Base-by-base conservation (phyloP, 1,140 invertebrate genomes). In the Saccostrea glomerata region DNA sequence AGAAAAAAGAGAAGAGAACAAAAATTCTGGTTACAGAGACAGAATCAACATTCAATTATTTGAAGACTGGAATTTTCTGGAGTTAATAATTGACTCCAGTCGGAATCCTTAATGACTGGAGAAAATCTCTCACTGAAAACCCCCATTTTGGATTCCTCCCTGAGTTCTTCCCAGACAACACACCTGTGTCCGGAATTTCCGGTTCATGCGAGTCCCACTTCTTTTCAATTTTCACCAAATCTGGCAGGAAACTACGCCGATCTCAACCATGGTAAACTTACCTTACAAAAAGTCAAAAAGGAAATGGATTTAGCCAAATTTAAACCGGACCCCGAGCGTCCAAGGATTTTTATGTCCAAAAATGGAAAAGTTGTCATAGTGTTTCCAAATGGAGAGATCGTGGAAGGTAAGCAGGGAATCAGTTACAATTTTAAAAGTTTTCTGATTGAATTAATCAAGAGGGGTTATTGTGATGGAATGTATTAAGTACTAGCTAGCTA, bases 291-390 rank as follows among this genome's bases (percentile, higher is more conserved):
- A 56, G 84, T 85, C 56, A 85, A 85, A 36, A 56, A 85, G 17
- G 84, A 85, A 77, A 90, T 90, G 89, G 89, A 90, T 86, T 83
- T 88, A 82, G 58, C 89, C 30, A 90, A 90, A 86, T 82, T 90
- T 17, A 90, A 90, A 84, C 90, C 92, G 12, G 90, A 89, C 23
- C 91, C 92, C 13, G 93, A 94, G 66, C 66, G 92, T 36, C 93
- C 93, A n/a, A 82, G 92, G 87, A 93, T 94, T 90, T 94, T 93
- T 91, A 93, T 93, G 92, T 94, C 93, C n/a, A 93, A 93, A 82
- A 92, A 92, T 40, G 92, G 93, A 87, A 93, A 93, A 86, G 93
- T 94, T 84, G 92, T 94, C 20, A 92, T 94, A 13, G 92, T 94
- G 5, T 94, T 94, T 90, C 93, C 93, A 12, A 94, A 94, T 89